A percentile compares a stretch with the other conserved stretches of the same genome.
These are phyloP conservation scores for Hermatobates lingyangjiaoensis DNA, from an alignment of 1,140 invertebrate genomes.

Conservation along the genomic window DNA sequence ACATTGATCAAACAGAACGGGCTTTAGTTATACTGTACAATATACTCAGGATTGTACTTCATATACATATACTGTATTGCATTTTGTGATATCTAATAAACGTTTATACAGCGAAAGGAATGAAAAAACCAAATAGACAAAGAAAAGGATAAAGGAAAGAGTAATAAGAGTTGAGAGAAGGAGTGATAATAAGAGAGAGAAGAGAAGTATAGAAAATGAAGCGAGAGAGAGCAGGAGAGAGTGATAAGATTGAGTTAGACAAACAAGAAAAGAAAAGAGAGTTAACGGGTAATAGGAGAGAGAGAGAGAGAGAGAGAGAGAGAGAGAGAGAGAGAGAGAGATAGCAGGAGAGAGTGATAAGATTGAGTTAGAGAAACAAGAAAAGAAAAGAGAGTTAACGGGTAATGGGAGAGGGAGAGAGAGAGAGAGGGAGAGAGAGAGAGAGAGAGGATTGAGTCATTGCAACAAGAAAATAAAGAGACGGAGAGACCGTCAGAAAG, in stretches of 20 bases:
- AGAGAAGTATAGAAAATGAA: slow-evolving; percentile 1
- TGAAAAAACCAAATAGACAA: too few relatives aligned
- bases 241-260: too few relatives aligned
- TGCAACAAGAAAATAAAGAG: background rate
- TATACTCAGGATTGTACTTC: too few relatives aligned
- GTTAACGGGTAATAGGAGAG: background rate
- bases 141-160: too few relatives aligned
- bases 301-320: background rate
- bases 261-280: too few relatives aligned
- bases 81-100: too few relatives aligned
- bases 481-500: background rate
- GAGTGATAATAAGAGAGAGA: background rate
- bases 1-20: too few relatives aligned
- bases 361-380: too few relatives aligned
- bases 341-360: background rate
- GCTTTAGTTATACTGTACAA: too few relatives aligned
- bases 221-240: background rate
- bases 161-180: background rate
- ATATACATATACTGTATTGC: too few relatives aligned
- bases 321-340: slow-evolving; percentile 6
- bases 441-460: background rate
- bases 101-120: too few relatives aligned
- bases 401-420: background rate
- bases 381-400: background rate
- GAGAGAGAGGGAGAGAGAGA: background rate